Base-by-base conservation (phyloP, 2,888 invertebrate genomes). In the Diplazon laetatorius region DNA sequence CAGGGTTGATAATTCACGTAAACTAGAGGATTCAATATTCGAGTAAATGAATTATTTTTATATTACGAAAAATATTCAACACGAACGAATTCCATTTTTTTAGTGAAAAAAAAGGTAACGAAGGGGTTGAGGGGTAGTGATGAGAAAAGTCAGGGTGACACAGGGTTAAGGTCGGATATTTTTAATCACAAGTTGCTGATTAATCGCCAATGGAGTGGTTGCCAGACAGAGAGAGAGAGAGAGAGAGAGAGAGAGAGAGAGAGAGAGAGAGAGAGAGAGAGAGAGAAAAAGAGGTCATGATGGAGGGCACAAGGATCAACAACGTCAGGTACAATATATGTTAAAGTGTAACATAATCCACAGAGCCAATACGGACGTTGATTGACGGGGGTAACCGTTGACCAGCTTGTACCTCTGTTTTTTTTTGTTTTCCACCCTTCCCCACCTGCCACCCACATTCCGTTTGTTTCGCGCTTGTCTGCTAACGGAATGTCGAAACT, bases 381-480 rank as follows among this genome's bases (percentile, higher is more conserved):
- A 76, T 76, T 37, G 76, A 57, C 52, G 66, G 52, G 12, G n/a
- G n/a, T 35, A 71, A 18, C 46, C 44, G 20, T 42, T 65, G 57
- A 14, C 22, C 10, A n/a, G 37, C 16, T 14, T 30, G 4, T 30
- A 9, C 42, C 57, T 30, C 18, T 57, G 42, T 57, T n/a, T n/a
- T n/a, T n/a, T n/a, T n/a, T n/a, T n/a, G n/a, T n/a, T n/a, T n/a
- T n/a, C n/a, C n/a, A n/a, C n/a, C n/a, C n/a, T n/a, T n/a, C n/a
- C n/a, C n/a, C n/a, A n/a, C n/a, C n/a, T n/a, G n/a, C n/a, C n/a
- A n/a, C n/a, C n/a, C n/a, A 55, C 44, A 14, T 20, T 42, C 12
- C 22, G n/a, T n/a, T 22, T 20, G 44, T 5, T 35, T 46, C 6
- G 46, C 18, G 1, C 22, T 10, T 30, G 16, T 14, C n/a, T 18